Evolutionary conservation across 2,888 invertebrate species (phyloP).

Genomic region (Candidula unifasciata): DNA sequence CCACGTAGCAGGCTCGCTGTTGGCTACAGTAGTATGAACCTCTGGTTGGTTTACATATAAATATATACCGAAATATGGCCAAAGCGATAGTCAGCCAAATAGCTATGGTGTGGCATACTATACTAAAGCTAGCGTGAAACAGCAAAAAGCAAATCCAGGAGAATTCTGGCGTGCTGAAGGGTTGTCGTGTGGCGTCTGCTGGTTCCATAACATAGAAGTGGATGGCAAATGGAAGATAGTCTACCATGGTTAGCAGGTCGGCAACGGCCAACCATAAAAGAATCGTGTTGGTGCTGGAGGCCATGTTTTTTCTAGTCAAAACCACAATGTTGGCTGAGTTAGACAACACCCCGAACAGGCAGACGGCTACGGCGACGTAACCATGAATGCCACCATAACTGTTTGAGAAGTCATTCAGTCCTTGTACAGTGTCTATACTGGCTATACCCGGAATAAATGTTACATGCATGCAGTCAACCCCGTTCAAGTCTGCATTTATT

Average conservation of each 20-base stretch:
- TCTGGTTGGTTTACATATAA: constrained; percentile 86
- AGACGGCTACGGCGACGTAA: constrained; percentile 90
- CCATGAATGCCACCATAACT: constrained; percentile 83
- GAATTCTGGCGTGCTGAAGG: constrained; percentile 70
- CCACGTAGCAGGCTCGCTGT: constrained; percentile 88
- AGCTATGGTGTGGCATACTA: constrained; percentile 92
- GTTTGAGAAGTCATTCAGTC: constrained; percentile 62
- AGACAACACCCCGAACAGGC: constrained; percentile 92
- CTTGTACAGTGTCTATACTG: constrained; percentile 51
- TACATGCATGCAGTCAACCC: neutral
- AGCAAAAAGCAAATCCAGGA: constrained; percentile 78
- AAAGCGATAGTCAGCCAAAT: constrained; percentile 94
- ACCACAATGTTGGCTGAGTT: constrained; percentile 94
- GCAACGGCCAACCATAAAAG: constrained; percentile 89
- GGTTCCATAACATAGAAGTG: constrained; percentile 80
- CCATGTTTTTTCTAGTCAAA: constrained; percentile 92
- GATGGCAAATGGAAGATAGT: constrained; percentile 92
- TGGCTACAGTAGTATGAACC: constrained; percentile 90
- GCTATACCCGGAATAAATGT: constrained; percentile 54
- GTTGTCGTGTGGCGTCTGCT: constrained; percentile 58
- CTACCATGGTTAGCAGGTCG: constrained; percentile 91
- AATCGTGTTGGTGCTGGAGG: constrained; percentile 93
- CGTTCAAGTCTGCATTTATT: neutral
- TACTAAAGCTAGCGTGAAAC: constrained; percentile 92
- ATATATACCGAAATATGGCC: constrained; percentile 92